phyloP scores from a whole-genome alignment of 2,113 vertebrate species.

The Sebastes schlegelii region DNA sequence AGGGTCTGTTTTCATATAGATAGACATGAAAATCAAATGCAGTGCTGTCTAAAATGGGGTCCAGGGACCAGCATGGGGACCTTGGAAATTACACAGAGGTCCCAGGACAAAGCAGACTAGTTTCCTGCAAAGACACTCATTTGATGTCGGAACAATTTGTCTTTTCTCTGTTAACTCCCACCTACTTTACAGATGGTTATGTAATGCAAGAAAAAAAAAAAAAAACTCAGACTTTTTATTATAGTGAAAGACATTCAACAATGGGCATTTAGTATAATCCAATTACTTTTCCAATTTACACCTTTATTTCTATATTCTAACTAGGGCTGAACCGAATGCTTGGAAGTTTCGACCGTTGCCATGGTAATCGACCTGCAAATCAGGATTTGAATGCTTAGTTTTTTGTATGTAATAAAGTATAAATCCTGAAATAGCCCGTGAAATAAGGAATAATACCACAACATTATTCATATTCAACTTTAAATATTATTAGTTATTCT shows the following conservation, averaged over 20 bases:
- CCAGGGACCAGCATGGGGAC: not conserved
- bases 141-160: not conserved
- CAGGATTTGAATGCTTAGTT: no score
- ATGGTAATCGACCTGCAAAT: no score
- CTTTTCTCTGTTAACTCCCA: not conserved
- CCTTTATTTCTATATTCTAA: no score
- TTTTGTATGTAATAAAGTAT: no score
- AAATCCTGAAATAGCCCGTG: no score
- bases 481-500: no score
- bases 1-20: slow-evolving; percentile 20
- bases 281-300: not conserved
- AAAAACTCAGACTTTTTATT: not conserved
- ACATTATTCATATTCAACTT: no score
- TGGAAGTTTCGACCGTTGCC: no score
- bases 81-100: not conserved
- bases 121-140: slow-evolving; percentile 1
- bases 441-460: no score
- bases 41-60: not conserved
- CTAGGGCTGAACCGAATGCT: no score
- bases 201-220: not conserved
- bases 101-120: not conserved
- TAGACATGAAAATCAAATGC: slow-evolving; percentile 37
- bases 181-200: slow-evolving; percentile 13
- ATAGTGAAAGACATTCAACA: not conserved
- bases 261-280: not conserved